Conservation (phyloP, 2,797 vertebrate genomes). For the Myripristis murdjan region DNA sequence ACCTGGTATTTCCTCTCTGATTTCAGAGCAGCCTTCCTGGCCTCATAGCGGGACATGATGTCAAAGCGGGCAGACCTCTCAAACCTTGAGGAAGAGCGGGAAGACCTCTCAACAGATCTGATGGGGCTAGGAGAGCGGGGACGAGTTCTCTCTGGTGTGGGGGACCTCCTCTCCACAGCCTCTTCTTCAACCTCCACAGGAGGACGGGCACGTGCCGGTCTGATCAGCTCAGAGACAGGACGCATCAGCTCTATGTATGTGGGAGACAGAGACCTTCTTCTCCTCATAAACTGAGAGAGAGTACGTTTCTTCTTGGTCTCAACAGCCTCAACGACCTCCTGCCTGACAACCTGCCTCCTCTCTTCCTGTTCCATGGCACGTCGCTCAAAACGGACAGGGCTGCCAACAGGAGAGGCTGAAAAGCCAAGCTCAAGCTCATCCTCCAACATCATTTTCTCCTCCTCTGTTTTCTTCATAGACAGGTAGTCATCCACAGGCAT, state of each 20-base stretch:
- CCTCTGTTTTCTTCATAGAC: constrained; percentile 91
- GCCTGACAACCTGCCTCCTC: constrained; percentile 85
- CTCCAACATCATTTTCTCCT: constrained; percentile 93
- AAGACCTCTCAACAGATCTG: constrained; percentile 90
- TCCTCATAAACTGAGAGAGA: constrained; percentile 90
- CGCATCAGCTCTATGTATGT: constrained; percentile 99
- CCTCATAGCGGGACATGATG: constrained; percentile 98
- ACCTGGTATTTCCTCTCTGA: constrained; percentile 96
- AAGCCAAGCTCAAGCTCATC: constrained; percentile 98
- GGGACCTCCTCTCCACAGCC: constrained; percentile 92
- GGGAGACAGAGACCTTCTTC: constrained; percentile 95
- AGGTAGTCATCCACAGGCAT: constrained; percentile 93
- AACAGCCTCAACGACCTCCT: constrained; percentile 86
- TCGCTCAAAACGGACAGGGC: constrained; percentile 91
- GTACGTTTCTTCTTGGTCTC: constrained; percentile 89
- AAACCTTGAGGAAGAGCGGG: constrained; percentile 94
- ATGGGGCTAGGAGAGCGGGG: constrained; percentile 97
- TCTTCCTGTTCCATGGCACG: constrained; percentile 82
- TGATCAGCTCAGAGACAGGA: constrained; percentile 95
- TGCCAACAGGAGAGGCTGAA: constrained; percentile 94
- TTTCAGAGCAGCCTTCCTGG: constrained; percentile 97
- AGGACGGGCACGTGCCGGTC: constrained; percentile 79
- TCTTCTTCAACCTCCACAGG: constrained; percentile 81
- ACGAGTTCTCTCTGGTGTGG: constrained; percentile 97
- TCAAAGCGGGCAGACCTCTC: constrained; percentile 98